Conservation (phyloP, 2,888 invertebrate genomes). For the Tenthredo distinguenda region DNA sequence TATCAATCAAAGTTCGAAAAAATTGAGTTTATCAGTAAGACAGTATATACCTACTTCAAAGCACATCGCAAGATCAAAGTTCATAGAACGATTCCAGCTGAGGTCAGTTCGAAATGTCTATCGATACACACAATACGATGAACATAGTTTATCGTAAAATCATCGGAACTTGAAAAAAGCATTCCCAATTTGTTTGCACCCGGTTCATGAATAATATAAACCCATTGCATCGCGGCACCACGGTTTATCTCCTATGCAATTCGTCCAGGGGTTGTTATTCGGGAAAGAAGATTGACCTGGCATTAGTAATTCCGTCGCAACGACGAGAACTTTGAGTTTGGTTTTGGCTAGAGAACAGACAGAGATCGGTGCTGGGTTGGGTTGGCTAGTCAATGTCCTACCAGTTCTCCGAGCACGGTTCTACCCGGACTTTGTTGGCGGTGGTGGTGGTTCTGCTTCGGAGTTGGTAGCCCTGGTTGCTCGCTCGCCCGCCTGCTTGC, state of each 20-base stretch:
- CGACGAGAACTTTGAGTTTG: slow-evolving; percentile 37
- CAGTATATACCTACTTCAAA: neutral
- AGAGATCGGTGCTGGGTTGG: slow-evolving; percentile 26
- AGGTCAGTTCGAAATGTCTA: neutral
- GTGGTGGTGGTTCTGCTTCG: slow-evolving; percentile 61
- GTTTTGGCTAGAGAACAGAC: slow-evolving; percentile 24
- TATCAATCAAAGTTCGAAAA: neutral
- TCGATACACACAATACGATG: neutral
- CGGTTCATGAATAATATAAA: neutral
- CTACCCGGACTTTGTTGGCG: slow-evolving; percentile 74
- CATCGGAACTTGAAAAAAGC: neutral
- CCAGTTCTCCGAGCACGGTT: slow-evolving; percentile 67
- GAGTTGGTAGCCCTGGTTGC: slow-evolving; percentile 75
- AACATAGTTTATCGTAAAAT: neutral
- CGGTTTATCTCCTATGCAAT: neutral
- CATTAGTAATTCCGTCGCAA: slow-evolving; percentile 44
- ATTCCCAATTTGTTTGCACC: neutral
- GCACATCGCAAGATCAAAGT: neutral
- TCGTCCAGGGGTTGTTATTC: neutral
- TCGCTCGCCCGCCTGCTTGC: slow-evolving; percentile 62
- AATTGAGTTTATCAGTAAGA: neutral
- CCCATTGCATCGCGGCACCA: neutral
- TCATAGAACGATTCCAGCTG: neutral
- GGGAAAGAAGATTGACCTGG: neutral
- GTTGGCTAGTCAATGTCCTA: slow-evolving; percentile 55